A percentile compares a stretch with the other conserved stretches of the same genome.
Conservation (phyloP, 2,797 vertebrate species). For the Liasis olivaceus region DNA sequence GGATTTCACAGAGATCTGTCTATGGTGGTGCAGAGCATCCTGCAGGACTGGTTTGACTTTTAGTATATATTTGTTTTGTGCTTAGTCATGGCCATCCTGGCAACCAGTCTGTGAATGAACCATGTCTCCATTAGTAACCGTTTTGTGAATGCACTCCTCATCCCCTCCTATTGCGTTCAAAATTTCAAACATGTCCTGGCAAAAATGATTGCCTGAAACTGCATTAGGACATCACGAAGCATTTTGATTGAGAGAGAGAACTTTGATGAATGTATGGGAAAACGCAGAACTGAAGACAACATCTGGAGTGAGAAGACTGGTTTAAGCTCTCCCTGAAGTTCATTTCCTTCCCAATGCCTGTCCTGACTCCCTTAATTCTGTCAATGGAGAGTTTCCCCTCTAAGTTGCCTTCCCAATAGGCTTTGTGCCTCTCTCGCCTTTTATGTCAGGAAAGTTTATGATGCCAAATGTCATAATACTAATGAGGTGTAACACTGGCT, state of each 20-base stretch:
- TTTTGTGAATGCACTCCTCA: neutral
- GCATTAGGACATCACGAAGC: neutral
- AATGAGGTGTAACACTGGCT: neutral
- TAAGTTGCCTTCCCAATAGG: neutral
- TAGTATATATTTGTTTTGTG: neutral
- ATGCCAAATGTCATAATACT: neutral
- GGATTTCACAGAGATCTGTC: neutral
- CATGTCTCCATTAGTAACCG: neutral
- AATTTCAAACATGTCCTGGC: neutral
- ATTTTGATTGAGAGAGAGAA: neutral
- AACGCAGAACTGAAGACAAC: neutral
- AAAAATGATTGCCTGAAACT: neutral
- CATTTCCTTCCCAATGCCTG: neutral
- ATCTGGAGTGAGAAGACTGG: neutral
- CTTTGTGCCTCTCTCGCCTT: neutral
- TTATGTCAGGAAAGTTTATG: neutral
- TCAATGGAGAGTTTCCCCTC: neutral
- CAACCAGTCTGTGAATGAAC: neutral
- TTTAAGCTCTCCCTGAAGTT: neutral
- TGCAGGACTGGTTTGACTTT: neutral
- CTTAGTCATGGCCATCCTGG: neutral
- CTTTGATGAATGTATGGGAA: neutral
- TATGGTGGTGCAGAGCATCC: neutral
- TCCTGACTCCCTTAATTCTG: neutral
- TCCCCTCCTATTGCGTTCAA: neutral